A percentile compares a stretch with the other conserved stretches of the same genome.
phyloP scores from a whole-genome alignment of 2,113 vertebrate species.

The Struthio camelus region DNA sequence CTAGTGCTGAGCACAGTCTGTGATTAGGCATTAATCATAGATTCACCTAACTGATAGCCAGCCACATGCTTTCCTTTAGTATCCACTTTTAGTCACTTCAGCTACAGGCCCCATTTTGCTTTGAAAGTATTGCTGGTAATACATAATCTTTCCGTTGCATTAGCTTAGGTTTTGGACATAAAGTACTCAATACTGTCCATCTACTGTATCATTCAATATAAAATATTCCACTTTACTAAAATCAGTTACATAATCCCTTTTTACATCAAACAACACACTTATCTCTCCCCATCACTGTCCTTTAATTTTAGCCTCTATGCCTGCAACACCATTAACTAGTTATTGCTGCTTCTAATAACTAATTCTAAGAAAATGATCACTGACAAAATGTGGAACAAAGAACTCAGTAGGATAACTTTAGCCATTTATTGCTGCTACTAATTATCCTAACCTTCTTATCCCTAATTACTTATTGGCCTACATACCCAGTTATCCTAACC shows the following conservation, averaged over 20 bases:
- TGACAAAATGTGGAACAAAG: slow-evolving; percentile 25
- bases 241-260: not conserved
- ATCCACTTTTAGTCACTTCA: not conserved
- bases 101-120: not conserved
- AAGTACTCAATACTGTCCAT: not conserved
- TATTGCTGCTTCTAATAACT: not conserved
- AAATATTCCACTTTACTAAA: not conserved
- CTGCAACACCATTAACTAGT: not conserved
- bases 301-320: not conserved
- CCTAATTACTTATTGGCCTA: slow-evolving; percentile 66
- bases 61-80: not conserved
- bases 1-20: not conserved
- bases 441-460: slow-evolving; percentile 61
- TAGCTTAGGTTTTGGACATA: not conserved
- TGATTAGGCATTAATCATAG: not conserved
- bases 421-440: slow-evolving; percentile 32
- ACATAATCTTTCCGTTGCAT: not conserved
- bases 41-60: not conserved
- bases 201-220: not conserved
- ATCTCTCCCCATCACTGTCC: not conserved
- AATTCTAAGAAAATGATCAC: not conserved
- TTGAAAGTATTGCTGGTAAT: not conserved
- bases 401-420: slow-evolving; percentile 31
- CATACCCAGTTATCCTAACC: slow-evolving; percentile 40
- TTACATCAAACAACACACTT: not conserved